phyloP scores from a whole-genome alignment of 2,888 invertebrate species.

The Eudemis profundana region DNA sequence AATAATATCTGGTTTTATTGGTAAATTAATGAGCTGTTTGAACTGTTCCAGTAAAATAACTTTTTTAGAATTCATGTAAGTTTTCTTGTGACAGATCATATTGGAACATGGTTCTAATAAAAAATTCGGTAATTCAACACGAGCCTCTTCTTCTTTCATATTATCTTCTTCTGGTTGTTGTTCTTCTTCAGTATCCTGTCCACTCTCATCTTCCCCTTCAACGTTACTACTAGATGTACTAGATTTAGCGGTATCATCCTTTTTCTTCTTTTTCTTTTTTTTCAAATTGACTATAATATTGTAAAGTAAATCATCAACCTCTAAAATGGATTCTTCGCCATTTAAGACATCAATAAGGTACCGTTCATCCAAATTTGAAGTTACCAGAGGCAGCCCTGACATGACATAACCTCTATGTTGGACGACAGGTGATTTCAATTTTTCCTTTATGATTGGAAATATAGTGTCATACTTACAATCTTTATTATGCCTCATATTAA shows the following conservation, averaged over 20 bases:
- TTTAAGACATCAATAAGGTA: constrained; percentile 57
- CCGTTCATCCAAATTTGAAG: constrained; percentile 61
- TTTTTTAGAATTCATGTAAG: constrained; percentile 60
- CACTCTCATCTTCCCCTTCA: constrained; percentile 54
- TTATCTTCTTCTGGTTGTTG: constrained; percentile 56
- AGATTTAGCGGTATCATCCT: constrained; percentile 52
- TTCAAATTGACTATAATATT: constrained; percentile 65
- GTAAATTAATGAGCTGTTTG: constrained; percentile 63
- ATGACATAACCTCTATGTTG: constrained; percentile 87
- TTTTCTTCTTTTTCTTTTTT: constrained; percentile 61
- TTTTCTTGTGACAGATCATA: constrained; percentile 56
- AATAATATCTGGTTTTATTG: constrained; percentile 77
- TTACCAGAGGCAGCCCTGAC: constrained; percentile 87
- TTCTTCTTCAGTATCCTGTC: constrained; percentile 55
- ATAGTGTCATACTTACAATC: constrained; percentile 80
- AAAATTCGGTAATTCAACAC: constrained; percentile 68
- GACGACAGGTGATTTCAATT: constrained; percentile 79
- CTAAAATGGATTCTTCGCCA: constrained; percentile 66
- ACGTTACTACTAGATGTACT: constrained; percentile 56
- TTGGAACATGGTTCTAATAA: constrained; percentile 65
- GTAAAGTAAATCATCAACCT: constrained; percentile 59
- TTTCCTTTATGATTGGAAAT: constrained; percentile 79
- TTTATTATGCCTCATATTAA: constrained; percentile 83
- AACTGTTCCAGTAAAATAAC: constrained; percentile 63
- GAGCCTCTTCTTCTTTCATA: constrained; percentile 55